phyloP scores from a whole-genome alignment of 2,888 invertebrate genomes.

The Phaedon cochleariae region DNA sequence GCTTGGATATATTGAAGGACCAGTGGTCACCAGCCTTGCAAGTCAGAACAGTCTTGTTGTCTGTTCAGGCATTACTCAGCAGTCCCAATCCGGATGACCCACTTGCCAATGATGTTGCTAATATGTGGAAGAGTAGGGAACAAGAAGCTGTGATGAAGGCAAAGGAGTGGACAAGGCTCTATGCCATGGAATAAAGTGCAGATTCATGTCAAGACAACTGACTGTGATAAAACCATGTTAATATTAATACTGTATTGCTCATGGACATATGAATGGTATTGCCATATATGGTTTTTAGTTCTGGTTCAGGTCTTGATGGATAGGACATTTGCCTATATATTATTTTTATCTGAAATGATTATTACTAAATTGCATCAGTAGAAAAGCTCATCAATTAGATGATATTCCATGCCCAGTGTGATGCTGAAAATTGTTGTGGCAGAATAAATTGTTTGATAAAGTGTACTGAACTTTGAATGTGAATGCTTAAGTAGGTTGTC shows the following conservation, averaged over 20 bases:
- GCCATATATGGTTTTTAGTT: background rate
- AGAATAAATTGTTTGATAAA: background rate
- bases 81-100: slow-evolving; percentile 98
- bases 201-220: slow-evolving; percentile 41
- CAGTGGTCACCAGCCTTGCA: slow-evolving; percentile 99
- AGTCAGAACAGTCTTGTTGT: slow-evolving; percentile 97
- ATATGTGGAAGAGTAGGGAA: slow-evolving; percentile 98
- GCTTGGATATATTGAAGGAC: slow-evolving; percentile 97
- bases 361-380: too few relatives aligned
- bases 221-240: slow-evolving; percentile 48
- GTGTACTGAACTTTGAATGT: background rate
- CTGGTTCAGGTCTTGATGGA: too few relatives aligned
- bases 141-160: slow-evolving; percentile 94
- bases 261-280: slow-evolving; percentile 15
- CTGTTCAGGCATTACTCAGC: slow-evolving; percentile 97
- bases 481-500: too few relatives aligned
- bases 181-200: slow-evolving; percentile 66
- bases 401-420: too few relatives aligned
- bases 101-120: slow-evolving; percentile 97
- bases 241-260: too few relatives aligned
- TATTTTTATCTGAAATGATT: too few relatives aligned
- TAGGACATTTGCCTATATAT: too few relatives aligned
- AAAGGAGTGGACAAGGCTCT: slow-evolving; percentile 93
- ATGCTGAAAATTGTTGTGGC: background rate
- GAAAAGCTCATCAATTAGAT: too few relatives aligned